These are phyloP conservation scores for Platycheirus rosarum DNA, from an alignment of 2,888 invertebrate genomes.

Conservation along the genomic window DNA sequence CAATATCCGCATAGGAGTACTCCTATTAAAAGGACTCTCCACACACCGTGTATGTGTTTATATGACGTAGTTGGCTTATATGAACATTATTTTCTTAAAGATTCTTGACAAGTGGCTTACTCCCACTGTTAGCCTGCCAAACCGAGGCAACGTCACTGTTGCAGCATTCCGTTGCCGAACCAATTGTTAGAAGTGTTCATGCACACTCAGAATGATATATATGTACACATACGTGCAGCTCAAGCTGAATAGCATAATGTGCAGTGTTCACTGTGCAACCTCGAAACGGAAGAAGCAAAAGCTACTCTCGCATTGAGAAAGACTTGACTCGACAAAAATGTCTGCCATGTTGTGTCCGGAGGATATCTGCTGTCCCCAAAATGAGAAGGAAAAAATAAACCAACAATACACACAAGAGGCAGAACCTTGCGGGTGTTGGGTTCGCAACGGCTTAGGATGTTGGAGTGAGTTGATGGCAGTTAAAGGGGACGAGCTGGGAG, in stretches of 20 bases:
- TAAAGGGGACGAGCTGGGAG: not conserved
- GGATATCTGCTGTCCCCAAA: conserved; percentile 60
- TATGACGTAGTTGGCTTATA: conserved; percentile 52
- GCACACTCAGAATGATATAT: not conserved
- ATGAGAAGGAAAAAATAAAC: conserved; percentile 8
- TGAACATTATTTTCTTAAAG: conserved; percentile 62
- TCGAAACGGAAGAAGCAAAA: conserved; percentile 42
- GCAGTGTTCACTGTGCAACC: conserved; percentile 3
- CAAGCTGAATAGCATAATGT: no score
- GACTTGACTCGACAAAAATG: conserved; percentile 67
- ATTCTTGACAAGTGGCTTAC: conserved; percentile 61
- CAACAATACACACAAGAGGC: conserved; percentile 33
- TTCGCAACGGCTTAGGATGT: no score
- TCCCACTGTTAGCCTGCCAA: conserved; percentile 49
- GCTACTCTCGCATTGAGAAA: conserved; percentile 39
- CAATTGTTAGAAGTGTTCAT: conserved; percentile 51
- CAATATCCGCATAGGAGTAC: conserved; percentile 53
- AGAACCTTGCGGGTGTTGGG: conserved; percentile 26
- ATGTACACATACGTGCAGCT: not conserved
- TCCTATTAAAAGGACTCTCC: conserved; percentile 8
- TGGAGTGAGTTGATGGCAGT: no score
- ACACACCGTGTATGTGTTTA: not conserved
- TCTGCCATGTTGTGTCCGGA: conserved; percentile 62
- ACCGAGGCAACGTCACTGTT: conserved; percentile 5
- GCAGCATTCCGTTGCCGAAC: conserved; percentile 36